Evolutionary conservation across 2,113 vertebrate genomes (phyloP).

Genomic region (Callospermophilus lateralis): DNA sequence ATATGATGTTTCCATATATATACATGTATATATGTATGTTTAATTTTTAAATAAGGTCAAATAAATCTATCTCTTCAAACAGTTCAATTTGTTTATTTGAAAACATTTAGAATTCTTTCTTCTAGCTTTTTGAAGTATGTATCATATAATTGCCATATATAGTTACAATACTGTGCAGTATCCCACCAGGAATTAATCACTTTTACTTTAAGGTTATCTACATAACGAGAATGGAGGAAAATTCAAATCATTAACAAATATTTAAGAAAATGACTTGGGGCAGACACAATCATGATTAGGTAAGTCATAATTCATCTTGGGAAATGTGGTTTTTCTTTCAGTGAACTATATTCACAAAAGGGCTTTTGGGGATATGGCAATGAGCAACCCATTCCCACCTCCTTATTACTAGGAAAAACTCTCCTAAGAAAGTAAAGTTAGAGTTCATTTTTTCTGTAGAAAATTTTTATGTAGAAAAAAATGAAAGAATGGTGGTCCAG

Average conservation of each 20-base stretch:
- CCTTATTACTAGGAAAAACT: not conserved
- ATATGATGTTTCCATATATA: not conserved
- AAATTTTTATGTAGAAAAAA: not conserved
- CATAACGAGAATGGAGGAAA: not conserved
- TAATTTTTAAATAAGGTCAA: not conserved
- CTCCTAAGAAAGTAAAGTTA: not conserved
- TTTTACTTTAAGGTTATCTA: not conserved
- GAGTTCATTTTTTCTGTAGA: not conserved
- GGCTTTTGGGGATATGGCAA: not conserved
- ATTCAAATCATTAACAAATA: not conserved
- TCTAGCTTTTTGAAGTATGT: not conserved
- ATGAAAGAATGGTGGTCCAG: not conserved
- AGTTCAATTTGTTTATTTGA: not conserved
- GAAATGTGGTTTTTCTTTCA: not conserved
- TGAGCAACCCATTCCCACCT: not conserved
- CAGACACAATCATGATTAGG: not conserved
- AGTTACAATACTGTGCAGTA: no score
- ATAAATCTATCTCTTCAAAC: not conserved
- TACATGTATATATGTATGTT: not conserved
- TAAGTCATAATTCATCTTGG: not conserved
- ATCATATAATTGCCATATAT: not conserved
- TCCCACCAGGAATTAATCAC: not conserved
- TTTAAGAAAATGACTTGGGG: not conserved
- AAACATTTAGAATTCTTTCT: not conserved
- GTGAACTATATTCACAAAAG: not conserved